phyloP scores from a whole-genome alignment of 2,113 vertebrate species.

The Danionella cerebrum region DNA sequence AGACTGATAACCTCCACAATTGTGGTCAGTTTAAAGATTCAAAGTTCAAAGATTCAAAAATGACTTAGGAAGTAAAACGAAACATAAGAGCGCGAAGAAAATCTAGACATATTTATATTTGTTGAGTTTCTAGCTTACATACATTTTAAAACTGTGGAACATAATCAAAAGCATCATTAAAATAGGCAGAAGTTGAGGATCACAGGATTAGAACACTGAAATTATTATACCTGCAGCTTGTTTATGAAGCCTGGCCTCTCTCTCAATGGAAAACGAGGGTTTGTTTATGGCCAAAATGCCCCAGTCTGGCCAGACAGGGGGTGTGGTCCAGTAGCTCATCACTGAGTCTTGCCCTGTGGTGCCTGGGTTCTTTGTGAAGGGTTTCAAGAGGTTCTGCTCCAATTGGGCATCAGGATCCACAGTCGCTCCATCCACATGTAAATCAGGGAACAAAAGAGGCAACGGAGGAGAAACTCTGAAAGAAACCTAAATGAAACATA shows the following conservation, averaged over 20 bases:
- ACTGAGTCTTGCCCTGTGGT: slow-evolving; percentile 64
- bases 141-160: no score
- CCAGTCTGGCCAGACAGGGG: slow-evolving; percentile 80
- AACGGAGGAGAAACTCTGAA: slow-evolving; percentile 86
- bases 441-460: slow-evolving; percentile 76
- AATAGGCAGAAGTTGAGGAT: no score
- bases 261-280: slow-evolving; percentile 89
- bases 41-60: no score
- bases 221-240: slow-evolving; percentile 89
- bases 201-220: no score
- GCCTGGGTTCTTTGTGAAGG: slow-evolving; percentile 58
- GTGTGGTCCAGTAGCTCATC: slow-evolving; percentile 83
- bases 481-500: slow-evolving; percentile 66
- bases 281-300: slow-evolving; percentile 77
- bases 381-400: slow-evolving; percentile 72
- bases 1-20: no score
- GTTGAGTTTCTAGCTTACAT: no score
- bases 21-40: no score
- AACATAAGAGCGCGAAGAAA: no score
- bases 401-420: slow-evolving; percentile 70
- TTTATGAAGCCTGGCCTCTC: slow-evolving; percentile 88
- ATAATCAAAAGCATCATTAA: no score
- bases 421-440: slow-evolving; percentile 79
- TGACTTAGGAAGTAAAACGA: no score
- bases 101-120: no score